phyloP scores from a whole-genome alignment of 2,797 vertebrate species.

The Phyllotis vaccarum region DNA sequence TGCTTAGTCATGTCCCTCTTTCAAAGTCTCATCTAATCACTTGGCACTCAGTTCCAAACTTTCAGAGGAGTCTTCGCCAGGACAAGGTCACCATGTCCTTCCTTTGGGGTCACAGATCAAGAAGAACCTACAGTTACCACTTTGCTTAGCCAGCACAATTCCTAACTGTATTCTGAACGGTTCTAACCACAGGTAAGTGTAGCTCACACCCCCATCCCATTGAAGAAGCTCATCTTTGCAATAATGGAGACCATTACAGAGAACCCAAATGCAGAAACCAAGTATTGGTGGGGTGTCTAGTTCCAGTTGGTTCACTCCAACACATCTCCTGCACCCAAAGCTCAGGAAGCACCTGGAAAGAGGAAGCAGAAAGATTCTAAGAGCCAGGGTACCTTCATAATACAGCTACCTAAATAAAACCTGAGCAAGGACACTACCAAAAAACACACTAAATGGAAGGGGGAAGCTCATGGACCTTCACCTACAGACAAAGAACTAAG shows the following conservation, averaged over 20 bases:
- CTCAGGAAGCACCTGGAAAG: background rate
- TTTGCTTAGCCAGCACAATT: background rate
- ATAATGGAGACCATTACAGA: background rate
- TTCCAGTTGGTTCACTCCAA: no score
- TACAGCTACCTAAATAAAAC: background rate
- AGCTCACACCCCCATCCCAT: no score
- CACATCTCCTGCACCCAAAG: background rate
- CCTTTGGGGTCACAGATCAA: background rate
- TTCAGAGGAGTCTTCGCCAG: slow-evolving; percentile 11
- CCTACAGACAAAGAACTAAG: background rate
- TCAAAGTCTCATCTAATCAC: slow-evolving; percentile 1
- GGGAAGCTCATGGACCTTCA: no score
- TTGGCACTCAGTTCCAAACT: slow-evolving; percentile 17
- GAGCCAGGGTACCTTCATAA: background rate
- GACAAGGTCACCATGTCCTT: background rate
- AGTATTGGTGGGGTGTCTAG: background rate
- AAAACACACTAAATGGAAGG: background rate
- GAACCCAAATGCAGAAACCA: background rate
- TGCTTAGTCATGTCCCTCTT: fast-evolving
- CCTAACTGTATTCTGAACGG: background rate
- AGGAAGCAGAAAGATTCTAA: background rate
- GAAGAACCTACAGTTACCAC: background rate
- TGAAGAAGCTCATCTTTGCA: background rate
- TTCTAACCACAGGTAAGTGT: background rate
- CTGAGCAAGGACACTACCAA: background rate